These are phyloP conservation scores for Perizoma affinitatum DNA, from an alignment of 2,888 invertebrate genomes.

Conservation along the genomic window DNA sequence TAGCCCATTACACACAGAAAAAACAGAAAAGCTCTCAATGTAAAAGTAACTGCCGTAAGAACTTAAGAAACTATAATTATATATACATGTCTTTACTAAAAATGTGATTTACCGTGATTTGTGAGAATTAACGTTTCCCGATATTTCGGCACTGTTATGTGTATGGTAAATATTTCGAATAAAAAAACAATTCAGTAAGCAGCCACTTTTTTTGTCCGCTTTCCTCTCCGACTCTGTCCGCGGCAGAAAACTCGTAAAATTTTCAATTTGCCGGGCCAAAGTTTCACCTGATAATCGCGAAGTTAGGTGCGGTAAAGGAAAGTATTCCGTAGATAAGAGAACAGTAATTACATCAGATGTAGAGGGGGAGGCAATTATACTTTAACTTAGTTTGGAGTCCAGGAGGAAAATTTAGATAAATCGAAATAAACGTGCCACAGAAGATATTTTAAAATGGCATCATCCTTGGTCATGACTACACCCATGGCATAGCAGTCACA, in stretches of 20 bases:
- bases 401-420: conserved; percentile 12
- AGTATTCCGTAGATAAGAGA: conserved; percentile 65
- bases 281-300: conserved; percentile 80
- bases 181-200: no score
- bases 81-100: no score
- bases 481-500: no score
- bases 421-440: conserved; percentile 3
- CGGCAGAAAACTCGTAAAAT: conserved; percentile 66
- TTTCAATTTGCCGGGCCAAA: conserved; percentile 77
- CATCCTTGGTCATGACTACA: not conserved
- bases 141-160: no score
- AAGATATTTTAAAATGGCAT: not conserved
- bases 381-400: conserved; percentile 19
- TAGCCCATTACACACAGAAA: no score
- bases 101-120: no score
- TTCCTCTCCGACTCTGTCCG: conserved; percentile 33
- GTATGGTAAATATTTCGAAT: no score
- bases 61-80: no score
- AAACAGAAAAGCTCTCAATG: no score
- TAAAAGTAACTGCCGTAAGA: no score
- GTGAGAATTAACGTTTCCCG: no score
- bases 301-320: conserved; percentile 69
- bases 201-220: conserved; percentile 9
- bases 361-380: conserved; percentile 49
- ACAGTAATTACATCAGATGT: conserved; percentile 59